Conservation (phyloP, 2,113 vertebrate species). For the Callithrix jacchus region DNA sequence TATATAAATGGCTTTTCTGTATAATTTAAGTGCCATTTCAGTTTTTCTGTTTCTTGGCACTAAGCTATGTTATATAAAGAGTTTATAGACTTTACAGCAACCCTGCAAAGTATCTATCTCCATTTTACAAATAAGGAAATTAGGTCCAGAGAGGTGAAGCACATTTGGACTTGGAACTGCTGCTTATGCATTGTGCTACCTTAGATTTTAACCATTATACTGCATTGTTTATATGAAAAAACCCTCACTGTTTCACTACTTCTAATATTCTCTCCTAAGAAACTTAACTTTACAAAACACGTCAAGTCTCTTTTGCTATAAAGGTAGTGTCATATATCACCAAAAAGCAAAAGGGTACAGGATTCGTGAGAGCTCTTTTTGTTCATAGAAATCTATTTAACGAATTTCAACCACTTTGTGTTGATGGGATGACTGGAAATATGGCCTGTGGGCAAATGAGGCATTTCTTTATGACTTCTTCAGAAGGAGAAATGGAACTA, state of each 20-base stretch:
- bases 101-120: neutral
- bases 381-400: neutral
- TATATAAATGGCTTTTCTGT: neutral
- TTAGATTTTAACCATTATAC: neutral
- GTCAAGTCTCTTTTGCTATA: neutral
- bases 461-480: constrained; percentile 16
- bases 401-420: neutral
- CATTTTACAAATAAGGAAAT: neutral
- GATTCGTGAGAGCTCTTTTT: neutral
- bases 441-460: neutral
- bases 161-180: neutral
- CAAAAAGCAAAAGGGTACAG: neutral
- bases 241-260: neutral
- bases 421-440: neutral
- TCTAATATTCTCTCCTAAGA: neutral
- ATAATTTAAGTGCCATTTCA: neutral
- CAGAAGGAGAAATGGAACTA: neutral
- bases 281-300: neutral
- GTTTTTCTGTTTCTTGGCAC: neutral
- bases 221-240: neutral
- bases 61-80: neutral
- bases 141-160: neutral
- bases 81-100: neutral
- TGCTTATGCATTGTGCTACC: neutral
- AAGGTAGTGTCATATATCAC: neutral